Evolutionary conservation across 2,113 vertebrate species (phyloP).

Genomic region (Ancistrus triradiatus): DNA sequence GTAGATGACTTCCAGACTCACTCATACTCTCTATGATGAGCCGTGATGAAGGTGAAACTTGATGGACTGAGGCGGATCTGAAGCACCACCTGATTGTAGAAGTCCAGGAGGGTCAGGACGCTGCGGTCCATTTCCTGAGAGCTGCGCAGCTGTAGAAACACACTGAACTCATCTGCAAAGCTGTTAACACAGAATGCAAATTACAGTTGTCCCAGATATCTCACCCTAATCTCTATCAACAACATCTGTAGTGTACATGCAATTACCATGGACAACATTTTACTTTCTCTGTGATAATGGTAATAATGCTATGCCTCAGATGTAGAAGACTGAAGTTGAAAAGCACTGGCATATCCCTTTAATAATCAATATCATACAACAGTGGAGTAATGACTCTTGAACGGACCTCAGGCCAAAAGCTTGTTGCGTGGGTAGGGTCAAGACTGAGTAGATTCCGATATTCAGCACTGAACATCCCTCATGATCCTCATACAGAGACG

Average conservation of each 20-base stretch:
- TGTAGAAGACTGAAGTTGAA: background rate
- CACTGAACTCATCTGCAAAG: constrained; percentile 73
- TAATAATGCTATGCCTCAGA: too few species aligned
- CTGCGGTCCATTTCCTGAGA: constrained; percentile 67
- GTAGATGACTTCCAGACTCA: constrained; percentile 49
- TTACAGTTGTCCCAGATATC: too few species aligned
- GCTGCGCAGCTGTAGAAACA: constrained; percentile 70
- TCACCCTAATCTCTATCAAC: too few species aligned
- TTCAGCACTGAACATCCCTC: constrained; percentile 63
- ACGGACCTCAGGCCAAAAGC: constrained; percentile 70
- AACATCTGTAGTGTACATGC: too few species aligned
- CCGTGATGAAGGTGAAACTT: constrained; percentile 64
- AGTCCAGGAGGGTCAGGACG: constrained; percentile 71
- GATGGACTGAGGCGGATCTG: constrained; percentile 70
- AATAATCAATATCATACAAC: background rate
- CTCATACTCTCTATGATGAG: constrained; percentile 70
- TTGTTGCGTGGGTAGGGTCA: constrained; percentile 62
- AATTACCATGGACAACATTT: too few species aligned
- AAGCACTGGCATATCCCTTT: background rate
- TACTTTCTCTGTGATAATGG: background rate
- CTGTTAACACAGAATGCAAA: constrained; percentile 52
- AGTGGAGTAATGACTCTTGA: background rate
- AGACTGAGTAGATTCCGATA: constrained; percentile 66
- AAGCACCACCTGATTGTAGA: constrained; percentile 64
- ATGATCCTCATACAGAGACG: constrained; percentile 57